phyloP scores from a whole-genome alignment of 2,797 vertebrate species.

The Sebastes hopkinsi region DNA sequence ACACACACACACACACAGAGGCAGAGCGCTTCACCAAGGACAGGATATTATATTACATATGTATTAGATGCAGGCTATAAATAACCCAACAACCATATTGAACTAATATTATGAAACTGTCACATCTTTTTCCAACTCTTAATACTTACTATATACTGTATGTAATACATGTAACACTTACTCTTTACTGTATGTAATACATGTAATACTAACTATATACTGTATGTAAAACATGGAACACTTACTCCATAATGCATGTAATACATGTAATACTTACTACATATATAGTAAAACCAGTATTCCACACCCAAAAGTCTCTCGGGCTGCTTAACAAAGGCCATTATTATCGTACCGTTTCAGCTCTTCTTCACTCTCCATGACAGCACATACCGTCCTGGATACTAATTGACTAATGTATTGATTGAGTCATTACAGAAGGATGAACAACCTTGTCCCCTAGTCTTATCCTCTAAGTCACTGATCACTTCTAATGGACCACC shows the following conservation, averaged over 20 bases:
- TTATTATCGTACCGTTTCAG: not conserved
- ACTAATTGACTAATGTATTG: conserved; percentile 45
- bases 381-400: not conserved
- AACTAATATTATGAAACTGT: conserved; percentile 42
- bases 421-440: conserved; percentile 24
- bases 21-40: conserved; percentile 33
- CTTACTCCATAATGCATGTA: not conserved
- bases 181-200: not conserved
- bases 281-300: not conserved
- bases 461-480: conserved; percentile 1
- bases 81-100: conserved; percentile 43
- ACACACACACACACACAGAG: conserved; percentile 5
- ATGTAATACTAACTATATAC: not conserved
- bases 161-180: not conserved
- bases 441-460: not conserved
- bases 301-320: not conserved
- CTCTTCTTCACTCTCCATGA: not conserved
- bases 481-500: conserved; percentile 1
- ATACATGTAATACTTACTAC: not conserved
- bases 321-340: not conserved
- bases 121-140: not conserved
- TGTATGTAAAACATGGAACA: not conserved
- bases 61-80: conserved; percentile 54
- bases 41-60: conserved; percentile 65
- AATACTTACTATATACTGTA: not conserved